Base-by-base conservation (phyloP, 2,113 vertebrate species). In the Boulengeromyrus knoepffleri region DNA sequence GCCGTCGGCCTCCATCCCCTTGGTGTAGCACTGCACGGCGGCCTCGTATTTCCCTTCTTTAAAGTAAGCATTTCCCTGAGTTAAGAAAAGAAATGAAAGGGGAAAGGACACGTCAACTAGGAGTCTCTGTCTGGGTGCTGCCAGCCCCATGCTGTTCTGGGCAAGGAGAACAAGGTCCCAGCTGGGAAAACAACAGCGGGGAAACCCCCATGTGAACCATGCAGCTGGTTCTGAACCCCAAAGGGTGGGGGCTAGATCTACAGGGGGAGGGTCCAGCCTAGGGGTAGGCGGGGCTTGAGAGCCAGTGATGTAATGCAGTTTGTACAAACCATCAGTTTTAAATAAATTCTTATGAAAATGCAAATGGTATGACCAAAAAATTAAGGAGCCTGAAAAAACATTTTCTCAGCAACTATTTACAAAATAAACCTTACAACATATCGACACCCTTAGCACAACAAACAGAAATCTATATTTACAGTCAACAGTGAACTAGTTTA, bases 31-130 rank as follows among this genome's bases (percentile, higher is more conserved):
- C 9, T 99, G 97, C 42, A 97, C 96, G 0, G 99, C 99, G 49
- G 94, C 94, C 91, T 99, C 97, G 0, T 99, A 99, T 88, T 97
- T 97, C 0, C 98, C 98, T 91, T 98, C 97, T 94, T 99, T 99
- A 93, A 99, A 99, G 94, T 98, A 99, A 52, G 95, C 97, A 12
- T 99, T 99, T 9, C 99, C 99, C 98, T 99, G 88, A 56, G 66
- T 89, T 17, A 85, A 0, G 45, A 8, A 42, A 53, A 17, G 31
- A 24, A 27, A 47, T 12, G 5, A 85, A 47, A 47, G 83, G 21
- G 7, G 80, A 10, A 85, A 47, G 45, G 74, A 42, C 15, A 42
- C 7, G 1, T 42, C 31, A 80, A 5, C 36, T 27, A 42, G 9
- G 8, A 66, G 2, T 27, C 58, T 66, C n/a, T 27, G 62, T 31